Evolutionary conservation across 2,797 vertebrate genomes (phyloP).

Genomic region (Crocodylus rhombifer): DNA sequence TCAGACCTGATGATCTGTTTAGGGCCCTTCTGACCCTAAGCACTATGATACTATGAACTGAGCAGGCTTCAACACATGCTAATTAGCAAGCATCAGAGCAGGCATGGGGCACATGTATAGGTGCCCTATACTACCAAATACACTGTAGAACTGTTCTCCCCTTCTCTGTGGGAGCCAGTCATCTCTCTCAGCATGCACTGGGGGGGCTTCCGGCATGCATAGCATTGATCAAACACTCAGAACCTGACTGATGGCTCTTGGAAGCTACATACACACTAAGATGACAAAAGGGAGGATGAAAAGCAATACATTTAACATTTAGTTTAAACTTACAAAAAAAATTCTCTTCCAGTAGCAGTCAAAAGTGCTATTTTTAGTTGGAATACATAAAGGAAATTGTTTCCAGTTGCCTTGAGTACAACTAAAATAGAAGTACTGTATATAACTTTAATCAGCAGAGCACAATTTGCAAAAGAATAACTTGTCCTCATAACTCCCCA

Average conservation of each 20-base stretch:
- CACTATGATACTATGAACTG: too few relatives aligned
- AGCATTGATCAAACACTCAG: not conserved
- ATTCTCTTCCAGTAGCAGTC: not conserved
- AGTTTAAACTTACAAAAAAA: not conserved
- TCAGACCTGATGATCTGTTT: too few relatives aligned
- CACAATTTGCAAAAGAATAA: not conserved
- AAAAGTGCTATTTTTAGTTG: fast-evolving
- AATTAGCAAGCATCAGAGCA: too few relatives aligned
- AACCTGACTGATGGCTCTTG: not conserved
- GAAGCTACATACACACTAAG: not conserved
- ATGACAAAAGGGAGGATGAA: not conserved
- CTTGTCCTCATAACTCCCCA: not conserved
- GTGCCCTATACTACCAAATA: too few relatives aligned
- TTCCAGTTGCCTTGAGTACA: not conserved
- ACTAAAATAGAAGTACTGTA: not conserved
- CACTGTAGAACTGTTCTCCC: not conserved
- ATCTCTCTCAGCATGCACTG: not conserved
- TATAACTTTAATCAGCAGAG: constrained; percentile 26
- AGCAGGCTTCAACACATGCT: too few relatives aligned
- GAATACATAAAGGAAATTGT: not conserved
- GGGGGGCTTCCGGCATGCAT: not conserved
- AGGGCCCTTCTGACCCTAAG: too few relatives aligned
- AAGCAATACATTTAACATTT: not conserved
- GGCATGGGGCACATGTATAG: too few relatives aligned
- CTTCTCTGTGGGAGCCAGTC: not conserved